These are phyloP conservation scores for Peromyscus polionotus DNA, from an alignment of 2,113 vertebrate species.

Conservation along the genomic window DNA sequence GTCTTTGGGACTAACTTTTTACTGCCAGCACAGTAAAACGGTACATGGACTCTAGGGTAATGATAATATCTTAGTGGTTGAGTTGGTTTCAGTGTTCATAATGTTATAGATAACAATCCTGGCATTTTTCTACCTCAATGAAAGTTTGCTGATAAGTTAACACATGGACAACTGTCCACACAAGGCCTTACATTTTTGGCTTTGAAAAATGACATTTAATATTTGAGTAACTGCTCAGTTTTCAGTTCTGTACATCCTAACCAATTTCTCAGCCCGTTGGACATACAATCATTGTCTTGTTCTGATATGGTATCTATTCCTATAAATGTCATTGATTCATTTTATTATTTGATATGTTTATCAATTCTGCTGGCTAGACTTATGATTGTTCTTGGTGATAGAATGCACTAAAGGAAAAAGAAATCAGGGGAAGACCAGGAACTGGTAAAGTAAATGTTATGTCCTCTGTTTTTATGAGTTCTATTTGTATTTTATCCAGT, in stretches of 20 bases:
- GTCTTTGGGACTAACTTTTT: not conserved
- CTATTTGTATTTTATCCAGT: not conserved
- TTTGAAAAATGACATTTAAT: not conserved
- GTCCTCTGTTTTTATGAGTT: not conserved
- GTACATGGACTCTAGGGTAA: not conserved
- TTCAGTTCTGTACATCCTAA: not conserved
- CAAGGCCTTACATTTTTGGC: not conserved
- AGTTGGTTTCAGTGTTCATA: not conserved
- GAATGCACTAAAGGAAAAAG: too few relatives aligned
- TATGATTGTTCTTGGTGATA: not conserved
- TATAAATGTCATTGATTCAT: not conserved
- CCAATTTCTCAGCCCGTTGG: not conserved
- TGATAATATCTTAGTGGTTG: not conserved
- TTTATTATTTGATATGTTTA: not conserved
- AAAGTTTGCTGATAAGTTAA: slow-evolving; percentile 13
- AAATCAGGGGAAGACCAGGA: not conserved
- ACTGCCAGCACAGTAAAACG: not conserved
- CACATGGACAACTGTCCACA: not conserved
- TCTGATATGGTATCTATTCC: not conserved
- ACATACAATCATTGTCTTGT: not conserved
- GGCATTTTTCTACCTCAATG: not conserved
- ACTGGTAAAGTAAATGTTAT: not conserved
- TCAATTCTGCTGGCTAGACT: not conserved
- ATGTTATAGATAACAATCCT: not conserved
- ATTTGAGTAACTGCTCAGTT: not conserved